Base-by-base conservation (phyloP, 2,888 invertebrate species). In the Drosophila rubida region DNA sequence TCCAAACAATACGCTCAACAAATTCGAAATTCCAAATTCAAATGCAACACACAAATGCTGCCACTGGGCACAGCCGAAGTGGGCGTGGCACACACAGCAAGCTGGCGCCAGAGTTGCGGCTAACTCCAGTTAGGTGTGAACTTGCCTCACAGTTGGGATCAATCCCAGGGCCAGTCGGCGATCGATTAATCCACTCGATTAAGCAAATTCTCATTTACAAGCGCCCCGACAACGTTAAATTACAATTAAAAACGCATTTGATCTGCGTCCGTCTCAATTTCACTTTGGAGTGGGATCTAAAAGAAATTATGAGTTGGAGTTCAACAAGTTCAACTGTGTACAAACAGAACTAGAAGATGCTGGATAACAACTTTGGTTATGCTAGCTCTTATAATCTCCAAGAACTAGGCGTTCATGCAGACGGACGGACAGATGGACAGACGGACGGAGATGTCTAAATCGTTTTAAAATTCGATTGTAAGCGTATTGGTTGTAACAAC, bases 21-120 rank as follows among this genome's bases (percentile, higher is more conserved):
- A 63, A 51, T 59, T 59, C 39, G n/a, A n/a, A n/a, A n/a, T n/a
- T n/a, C n/a, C n/a, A 45, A 58, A 64, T 58, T 63, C 46, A n/a
- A n/a, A n/a, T n/a, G n/a, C n/a, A n/a, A 19, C 19, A 3, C 19
- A 19, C 19, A 46, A 67, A 41, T 25, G 39, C 11, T 32, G 49
- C 2, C 39, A 14, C 41, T 45, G 14, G 13, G 6, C 7, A 4
- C 7, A 9, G 16, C 14, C 9, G 4, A 2, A 35, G 30, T 4
- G 37, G 32, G 4, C 22, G 39, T 48, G 27, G 25, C 19, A 7
- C 14, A 37, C 32, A 70, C 37, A 59, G 49, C 48, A 42, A 54
- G 45, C 63, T 19, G 14, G 14, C 25, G 35, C 35, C 35, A 35
- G 5, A 14, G 45, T 30, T 30, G 46, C 27, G 13, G 35, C 35